Conservation (phyloP, 2,113 vertebrate genomes). For the Anarhynchus alexandrinus region DNA sequence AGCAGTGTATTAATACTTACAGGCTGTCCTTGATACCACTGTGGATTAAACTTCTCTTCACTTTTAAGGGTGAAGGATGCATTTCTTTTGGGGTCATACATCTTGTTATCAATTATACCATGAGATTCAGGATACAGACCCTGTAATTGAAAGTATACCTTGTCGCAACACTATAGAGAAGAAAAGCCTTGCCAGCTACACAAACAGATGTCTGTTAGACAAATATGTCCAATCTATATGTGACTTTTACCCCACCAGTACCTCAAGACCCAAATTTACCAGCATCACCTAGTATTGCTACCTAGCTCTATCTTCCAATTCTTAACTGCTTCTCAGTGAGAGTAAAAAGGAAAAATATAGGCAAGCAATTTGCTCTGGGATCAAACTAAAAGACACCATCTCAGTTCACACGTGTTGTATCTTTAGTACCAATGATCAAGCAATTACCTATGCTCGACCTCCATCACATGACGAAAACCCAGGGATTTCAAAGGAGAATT, state of each 20-base stretch:
- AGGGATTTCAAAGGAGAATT: not conserved
- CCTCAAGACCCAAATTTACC: not conserved
- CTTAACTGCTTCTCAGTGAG: not conserved
- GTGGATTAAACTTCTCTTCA: slow-evolving; percentile 81
- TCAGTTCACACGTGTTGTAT: not conserved
- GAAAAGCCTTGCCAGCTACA: not conserved
- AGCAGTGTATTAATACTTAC: slow-evolving; percentile 75
- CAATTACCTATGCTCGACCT: not conserved
- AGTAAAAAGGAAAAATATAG: not conserved
- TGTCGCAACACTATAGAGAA: not conserved
- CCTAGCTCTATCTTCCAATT: not conserved
- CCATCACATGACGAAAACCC: not conserved
- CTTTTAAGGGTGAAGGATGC: slow-evolving; percentile 80
- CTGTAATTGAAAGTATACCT: slow-evolving; percentile 64
- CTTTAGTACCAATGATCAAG: not conserved
- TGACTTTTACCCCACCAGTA: not conserved
- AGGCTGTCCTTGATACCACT: slow-evolving; percentile 95
- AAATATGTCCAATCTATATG: not conserved
- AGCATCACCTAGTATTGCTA: not conserved
- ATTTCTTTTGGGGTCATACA: slow-evolving; percentile 87
- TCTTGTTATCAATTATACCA: slow-evolving; percentile 96
- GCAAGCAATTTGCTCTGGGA: not conserved
- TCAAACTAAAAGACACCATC: not conserved
- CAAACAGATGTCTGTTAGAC: not conserved
- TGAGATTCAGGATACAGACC: slow-evolving; percentile 97